Percentiles rank a stretch among this genome's conserved stretches.
Evolutionary conservation across 2,113 vertebrate genomes (phyloP).

Genomic region (Tympanuchus pallidicinctus): DNA sequence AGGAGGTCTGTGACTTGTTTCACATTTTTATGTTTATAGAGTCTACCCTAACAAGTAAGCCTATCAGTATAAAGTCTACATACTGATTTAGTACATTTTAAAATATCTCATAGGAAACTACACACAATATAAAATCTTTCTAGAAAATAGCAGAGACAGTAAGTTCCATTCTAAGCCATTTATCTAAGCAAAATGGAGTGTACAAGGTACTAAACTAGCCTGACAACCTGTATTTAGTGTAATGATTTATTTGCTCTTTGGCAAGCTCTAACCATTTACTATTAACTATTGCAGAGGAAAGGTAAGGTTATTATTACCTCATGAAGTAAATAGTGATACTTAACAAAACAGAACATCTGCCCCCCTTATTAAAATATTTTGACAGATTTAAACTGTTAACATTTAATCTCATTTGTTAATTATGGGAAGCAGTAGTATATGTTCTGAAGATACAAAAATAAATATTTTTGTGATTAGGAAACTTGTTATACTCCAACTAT

Average conservation of each 20-base stretch:
- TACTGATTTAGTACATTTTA: not conserved
- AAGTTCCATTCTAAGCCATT: slow-evolving; percentile 61
- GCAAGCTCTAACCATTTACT: slow-evolving; percentile 78
- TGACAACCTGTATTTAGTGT: slow-evolving; percentile 82
- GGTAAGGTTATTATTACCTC: slow-evolving; percentile 76
- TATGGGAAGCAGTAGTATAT: slow-evolving; percentile 67
- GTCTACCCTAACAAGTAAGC: not conserved
- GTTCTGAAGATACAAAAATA: slow-evolving; percentile 66
- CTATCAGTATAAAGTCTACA: not conserved
- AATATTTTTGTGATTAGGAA: slow-evolving; percentile 81
- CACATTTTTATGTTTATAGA: not conserved
- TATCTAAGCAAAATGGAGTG: slow-evolving; percentile 71
- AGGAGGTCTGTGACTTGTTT: slow-evolving; percentile 15
- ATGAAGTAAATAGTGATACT: slow-evolving; percentile 77
- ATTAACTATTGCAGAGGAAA: slow-evolving; percentile 79
- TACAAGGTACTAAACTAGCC: slow-evolving; percentile 67
- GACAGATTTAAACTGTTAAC: slow-evolving; percentile 80
- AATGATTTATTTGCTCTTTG: slow-evolving; percentile 84
- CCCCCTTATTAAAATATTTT: slow-evolving; percentile 80
- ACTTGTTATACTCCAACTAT: slow-evolving; percentile 71
- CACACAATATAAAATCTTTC: not conserved
- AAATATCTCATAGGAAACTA: not conserved
- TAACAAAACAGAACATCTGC: slow-evolving; percentile 73
- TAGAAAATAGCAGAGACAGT: slow-evolving; percentile 42
- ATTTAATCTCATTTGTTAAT: slow-evolving; percentile 77